phyloP scores from a whole-genome alignment of 2,888 invertebrate species.

The Plebejus argus region DNA sequence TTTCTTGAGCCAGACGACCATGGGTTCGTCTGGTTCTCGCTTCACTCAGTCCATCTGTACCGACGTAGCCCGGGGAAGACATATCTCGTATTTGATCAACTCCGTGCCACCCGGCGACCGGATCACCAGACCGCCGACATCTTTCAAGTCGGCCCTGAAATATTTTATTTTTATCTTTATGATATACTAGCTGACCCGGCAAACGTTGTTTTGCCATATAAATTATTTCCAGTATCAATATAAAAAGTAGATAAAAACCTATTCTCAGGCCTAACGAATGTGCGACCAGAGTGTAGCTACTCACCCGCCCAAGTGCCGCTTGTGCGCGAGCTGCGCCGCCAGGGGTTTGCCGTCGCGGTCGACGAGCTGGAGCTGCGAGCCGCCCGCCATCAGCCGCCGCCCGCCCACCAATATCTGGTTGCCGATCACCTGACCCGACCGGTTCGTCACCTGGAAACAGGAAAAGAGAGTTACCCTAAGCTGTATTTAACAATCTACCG shows the following conservation, averaged over 20 bases:
- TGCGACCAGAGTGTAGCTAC: neutral
- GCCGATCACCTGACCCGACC: slow-evolving; percentile 77
- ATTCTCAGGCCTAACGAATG: too few relatives aligned
- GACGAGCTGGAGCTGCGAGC: slow-evolving; percentile 67
- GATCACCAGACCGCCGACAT: slow-evolving; percentile 67
- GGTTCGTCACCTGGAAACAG: slow-evolving; percentile 66
- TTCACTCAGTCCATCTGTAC: slow-evolving; percentile 73
- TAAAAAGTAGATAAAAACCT: too few relatives aligned
- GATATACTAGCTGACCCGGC: too few relatives aligned
- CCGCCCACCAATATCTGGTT: slow-evolving; percentile 76
- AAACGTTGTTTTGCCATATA: too few relatives aligned
- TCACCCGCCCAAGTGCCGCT: slow-evolving; percentile 37
- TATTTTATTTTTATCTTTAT: too few relatives aligned
- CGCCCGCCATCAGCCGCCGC: slow-evolving; percentile 51
- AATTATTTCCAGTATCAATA: too few relatives aligned
- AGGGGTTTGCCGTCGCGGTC: slow-evolving; percentile 63
- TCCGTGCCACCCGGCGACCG: slow-evolving; percentile 68
- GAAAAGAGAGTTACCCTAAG: neutral
- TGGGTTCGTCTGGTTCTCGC: slow-evolving; percentile 47
- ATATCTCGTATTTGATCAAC: slow-evolving; percentile 82
- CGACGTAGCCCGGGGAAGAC: slow-evolving; percentile 73
- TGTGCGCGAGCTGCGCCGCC: slow-evolving; percentile 50
- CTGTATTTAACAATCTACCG: too few relatives aligned
- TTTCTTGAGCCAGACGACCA: slow-evolving; percentile 44
- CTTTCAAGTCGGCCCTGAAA: slow-evolving; percentile 68